Percentiles rank a stretch among this genome's conserved stretches.
Conservation (phyloP, 2,797 vertebrate genomes). For the Sebastes dallii region DNA sequence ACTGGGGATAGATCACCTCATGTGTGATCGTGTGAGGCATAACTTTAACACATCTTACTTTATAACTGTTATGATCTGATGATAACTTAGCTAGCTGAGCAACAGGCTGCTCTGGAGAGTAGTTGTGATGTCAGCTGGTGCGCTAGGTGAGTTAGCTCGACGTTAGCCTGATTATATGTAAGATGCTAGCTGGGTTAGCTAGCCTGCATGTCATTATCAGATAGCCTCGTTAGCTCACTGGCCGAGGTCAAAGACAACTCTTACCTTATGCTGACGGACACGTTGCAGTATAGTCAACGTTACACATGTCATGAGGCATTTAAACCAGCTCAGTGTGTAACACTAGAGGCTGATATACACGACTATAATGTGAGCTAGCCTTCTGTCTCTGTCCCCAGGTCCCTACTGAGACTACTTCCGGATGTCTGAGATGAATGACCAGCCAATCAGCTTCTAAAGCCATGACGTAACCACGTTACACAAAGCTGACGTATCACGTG, state of each 20-base stretch:
- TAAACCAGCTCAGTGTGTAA: background rate
- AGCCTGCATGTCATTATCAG: too few relatives aligned
- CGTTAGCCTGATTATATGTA: background rate
- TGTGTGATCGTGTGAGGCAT: background rate
- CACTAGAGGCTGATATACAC: background rate
- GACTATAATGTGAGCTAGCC: background rate
- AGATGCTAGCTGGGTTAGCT: too few relatives aligned
- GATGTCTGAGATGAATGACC: conserved; percentile 9
- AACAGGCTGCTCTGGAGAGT: rapidly evolving
- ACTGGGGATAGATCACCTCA: too few relatives aligned
- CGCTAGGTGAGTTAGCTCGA: background rate
- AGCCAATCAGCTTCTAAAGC: conserved; percentile 40
- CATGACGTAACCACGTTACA: conserved; percentile 33
- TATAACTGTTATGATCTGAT: background rate
- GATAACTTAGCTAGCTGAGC: background rate
- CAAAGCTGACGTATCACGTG: conserved; percentile 7
- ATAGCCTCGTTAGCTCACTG: too few relatives aligned
- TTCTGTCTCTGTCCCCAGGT: background rate
- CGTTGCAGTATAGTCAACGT: too few relatives aligned
- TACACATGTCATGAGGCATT: background rate
- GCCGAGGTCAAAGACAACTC: too few relatives aligned
- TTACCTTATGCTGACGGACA: too few relatives aligned
- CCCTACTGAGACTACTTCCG: conserved; percentile 43
- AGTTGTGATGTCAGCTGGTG: background rate
- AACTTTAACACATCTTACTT: background rate